These are phyloP conservation scores for Dusona sp. DNA, from an alignment of 2,888 invertebrate genomes.

Conservation along the genomic window DNA sequence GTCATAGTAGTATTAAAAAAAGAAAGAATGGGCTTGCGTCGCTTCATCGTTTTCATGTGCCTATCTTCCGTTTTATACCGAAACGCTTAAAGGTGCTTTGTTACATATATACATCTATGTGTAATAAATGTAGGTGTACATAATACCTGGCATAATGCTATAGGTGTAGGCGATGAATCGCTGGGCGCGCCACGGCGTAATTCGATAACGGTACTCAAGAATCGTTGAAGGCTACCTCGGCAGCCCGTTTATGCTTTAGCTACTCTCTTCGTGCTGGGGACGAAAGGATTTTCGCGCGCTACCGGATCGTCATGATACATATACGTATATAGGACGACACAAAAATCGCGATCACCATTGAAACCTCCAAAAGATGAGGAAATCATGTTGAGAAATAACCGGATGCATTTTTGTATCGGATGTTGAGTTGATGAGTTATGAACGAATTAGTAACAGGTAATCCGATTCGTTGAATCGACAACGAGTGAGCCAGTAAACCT, in stretches of 20 bases:
- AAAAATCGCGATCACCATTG: background rate
- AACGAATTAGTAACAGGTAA: background rate
- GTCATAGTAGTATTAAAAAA: slow-evolving; percentile 12
- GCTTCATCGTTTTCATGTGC: background rate
- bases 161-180: slow-evolving; percentile 37
- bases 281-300: slow-evolving; percentile 53
- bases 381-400: background rate
- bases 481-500: background rate
- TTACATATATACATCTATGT: background rate
- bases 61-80: slow-evolving; percentile 7
- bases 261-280: slow-evolving; percentile 37
- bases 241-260: background rate
- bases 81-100: slow-evolving; percentile 22
- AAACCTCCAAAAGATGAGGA: background rate
- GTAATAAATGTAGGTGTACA: slow-evolving; percentile 2
- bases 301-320: slow-evolving; percentile 26
- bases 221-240: slow-evolving; percentile 3
- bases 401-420: background rate
- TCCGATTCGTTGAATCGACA: background rate
- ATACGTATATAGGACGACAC: background rate
- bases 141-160: slow-evolving; percentile 27
- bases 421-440: background rate
- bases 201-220: slow-evolving; percentile 41
- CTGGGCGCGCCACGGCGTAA: slow-evolving; percentile 44
- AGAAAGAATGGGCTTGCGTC: slow-evolving; percentile 28